Percentiles rank a stretch among this genome's conserved stretches.
phyloP scores from a whole-genome alignment of 2,888 invertebrate genomes.

The Linnaemya tessellans region DNA sequence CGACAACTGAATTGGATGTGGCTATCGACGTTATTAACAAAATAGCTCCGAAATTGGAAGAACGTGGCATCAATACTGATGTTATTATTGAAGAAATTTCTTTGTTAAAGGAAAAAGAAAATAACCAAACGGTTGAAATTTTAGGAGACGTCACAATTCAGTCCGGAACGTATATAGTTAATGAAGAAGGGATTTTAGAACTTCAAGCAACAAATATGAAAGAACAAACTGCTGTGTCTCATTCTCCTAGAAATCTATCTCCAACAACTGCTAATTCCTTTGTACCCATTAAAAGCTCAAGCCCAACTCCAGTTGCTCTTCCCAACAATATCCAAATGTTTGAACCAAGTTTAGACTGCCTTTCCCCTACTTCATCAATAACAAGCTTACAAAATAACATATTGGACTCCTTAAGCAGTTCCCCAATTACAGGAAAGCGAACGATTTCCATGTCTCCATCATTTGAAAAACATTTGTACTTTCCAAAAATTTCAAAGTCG shows the following conservation, averaged over 20 bases:
- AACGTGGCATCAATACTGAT: conserved; percentile 41
- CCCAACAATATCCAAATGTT: no score
- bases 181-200: conserved; percentile 39
- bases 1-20: neutral
- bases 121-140: conserved; percentile 28
- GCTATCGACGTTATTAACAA: neutral
- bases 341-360: no score
- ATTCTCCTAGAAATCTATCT: no score
- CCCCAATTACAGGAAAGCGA: neutral
- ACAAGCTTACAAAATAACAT: neutral
- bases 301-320: no score
- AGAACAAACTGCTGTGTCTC: no score
- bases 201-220: neutral
- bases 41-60: conserved; percentile 30
- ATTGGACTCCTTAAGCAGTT: neutral
- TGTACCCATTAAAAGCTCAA: neutral
- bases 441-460: conserved; percentile 4
- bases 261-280: neutral
- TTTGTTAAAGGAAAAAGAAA: neutral
- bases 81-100: conserved; percentile 40
- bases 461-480: conserved; percentile 41
- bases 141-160: conserved; percentile 27
- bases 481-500: conserved; percentile 12
- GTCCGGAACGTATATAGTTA: conserved; percentile 25
- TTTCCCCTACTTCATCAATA: neutral